Conservation (phyloP, 2,113 vertebrate genomes). For the Nannospalax galili region DNA sequence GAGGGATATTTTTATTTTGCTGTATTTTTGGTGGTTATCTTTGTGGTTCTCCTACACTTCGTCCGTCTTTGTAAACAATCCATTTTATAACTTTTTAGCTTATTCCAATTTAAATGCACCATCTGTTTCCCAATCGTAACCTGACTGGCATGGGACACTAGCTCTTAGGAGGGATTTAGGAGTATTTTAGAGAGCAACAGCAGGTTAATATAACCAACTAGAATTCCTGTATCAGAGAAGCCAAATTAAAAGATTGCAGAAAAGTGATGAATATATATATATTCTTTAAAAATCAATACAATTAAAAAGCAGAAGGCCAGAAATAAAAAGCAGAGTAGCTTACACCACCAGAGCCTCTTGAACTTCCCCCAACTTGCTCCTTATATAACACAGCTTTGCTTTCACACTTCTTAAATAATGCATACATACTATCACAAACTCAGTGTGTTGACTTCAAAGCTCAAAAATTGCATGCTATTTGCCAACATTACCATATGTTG, state of each 20-base stretch:
- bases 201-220: conserved; percentile 6
- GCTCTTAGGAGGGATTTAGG: background rate
- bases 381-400: conserved; percentile 37
- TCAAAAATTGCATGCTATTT: conserved; percentile 58
- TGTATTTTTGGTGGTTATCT: background rate
- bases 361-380: background rate
- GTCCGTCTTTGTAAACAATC: background rate
- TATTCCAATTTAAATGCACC: background rate
- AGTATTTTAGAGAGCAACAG: background rate
- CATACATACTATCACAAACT: conserved; percentile 65
- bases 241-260: background rate
- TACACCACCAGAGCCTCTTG: background rate
- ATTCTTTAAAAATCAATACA: background rate
- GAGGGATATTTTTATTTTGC: background rate
- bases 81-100: background rate
- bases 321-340: background rate
- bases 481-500: conserved; percentile 63
- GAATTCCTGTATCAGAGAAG: background rate
- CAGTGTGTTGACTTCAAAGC: conserved; percentile 25
- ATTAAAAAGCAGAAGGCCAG: conserved; percentile 3
- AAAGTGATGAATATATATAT: background rate
- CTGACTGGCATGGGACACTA: background rate
- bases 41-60: background rate
- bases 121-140: background rate
- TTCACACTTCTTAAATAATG: conserved; percentile 71